These are phyloP conservation scores for Callaeas wilsoni DNA, from an alignment of 2,113 vertebrate genomes.

Conservation along the genomic window DNA sequence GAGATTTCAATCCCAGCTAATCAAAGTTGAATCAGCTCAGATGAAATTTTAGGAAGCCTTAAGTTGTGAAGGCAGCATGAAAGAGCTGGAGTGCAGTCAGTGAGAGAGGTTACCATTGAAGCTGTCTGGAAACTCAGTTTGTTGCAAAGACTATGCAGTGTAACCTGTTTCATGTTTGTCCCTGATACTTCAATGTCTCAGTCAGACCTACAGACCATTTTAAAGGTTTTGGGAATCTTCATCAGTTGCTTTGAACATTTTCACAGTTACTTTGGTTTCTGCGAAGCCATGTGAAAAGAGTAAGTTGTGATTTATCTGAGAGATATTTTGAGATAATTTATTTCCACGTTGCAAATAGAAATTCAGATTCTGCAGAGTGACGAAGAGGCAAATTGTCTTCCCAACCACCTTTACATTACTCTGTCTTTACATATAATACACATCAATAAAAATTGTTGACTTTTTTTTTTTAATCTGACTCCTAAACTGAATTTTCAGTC, in stretches of 20 bases:
- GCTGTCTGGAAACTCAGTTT: background rate
- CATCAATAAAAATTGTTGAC: background rate
- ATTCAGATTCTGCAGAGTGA: background rate
- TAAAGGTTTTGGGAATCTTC: background rate
- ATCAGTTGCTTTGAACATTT: background rate
- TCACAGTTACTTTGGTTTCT: background rate
- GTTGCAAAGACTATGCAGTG: background rate
- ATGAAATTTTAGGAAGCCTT: background rate
- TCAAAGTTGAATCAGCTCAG: background rate
- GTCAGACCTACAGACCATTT: background rate
- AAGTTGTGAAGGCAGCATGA: background rate
- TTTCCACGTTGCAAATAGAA: background rate
- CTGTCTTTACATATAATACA: background rate
- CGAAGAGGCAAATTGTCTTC: background rate
- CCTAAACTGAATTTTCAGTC: background rate
- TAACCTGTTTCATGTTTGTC: background rate
- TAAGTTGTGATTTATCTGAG: background rate
- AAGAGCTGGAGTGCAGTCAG: background rate
- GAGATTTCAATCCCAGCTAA: background rate
- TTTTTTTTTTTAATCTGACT: background rate
- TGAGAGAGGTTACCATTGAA: background rate
- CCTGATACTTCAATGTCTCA: background rate
- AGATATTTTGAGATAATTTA: background rate
- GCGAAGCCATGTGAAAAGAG: background rate
- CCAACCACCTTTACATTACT: background rate